phyloP scores from a whole-genome alignment of 2,888 invertebrate genomes.

The Heliothis peltigera region DNA sequence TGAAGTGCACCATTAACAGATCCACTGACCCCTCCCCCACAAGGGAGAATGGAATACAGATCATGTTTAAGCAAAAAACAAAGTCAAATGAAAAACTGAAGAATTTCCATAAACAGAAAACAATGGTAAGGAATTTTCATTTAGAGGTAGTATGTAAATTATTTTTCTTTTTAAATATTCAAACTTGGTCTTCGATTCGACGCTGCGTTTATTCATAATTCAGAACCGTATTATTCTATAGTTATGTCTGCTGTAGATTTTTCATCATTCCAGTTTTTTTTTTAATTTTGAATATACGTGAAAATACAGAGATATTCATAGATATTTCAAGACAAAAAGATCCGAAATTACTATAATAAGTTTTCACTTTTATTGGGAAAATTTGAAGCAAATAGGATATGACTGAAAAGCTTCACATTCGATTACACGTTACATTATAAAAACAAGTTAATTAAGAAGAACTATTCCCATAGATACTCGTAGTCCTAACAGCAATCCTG shows the following conservation, averaged over 20 bases:
- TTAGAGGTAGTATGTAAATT: slow-evolving; percentile 36
- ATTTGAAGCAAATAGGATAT: no score
- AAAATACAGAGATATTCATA: neutral
- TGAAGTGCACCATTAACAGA: neutral
- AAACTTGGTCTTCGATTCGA: slow-evolving; percentile 37
- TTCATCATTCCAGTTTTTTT: slow-evolving; percentile 16
- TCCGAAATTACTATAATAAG: neutral
- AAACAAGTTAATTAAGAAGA: no score
- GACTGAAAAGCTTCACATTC: neutral
- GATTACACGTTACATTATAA: no score
- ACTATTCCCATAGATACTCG: no score
- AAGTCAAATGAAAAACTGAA: slow-evolving; percentile 12
- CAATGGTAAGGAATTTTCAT: slow-evolving; percentile 49
- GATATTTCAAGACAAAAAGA: neutral
- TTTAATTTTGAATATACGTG: slow-evolving; percentile 3
- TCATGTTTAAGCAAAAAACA: neutral
- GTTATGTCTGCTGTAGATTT: slow-evolving; percentile 11
- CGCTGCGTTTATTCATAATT: slow-evolving; percentile 38
- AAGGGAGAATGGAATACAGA: slow-evolving; percentile 5
- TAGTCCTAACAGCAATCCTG: no score
- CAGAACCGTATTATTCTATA: slow-evolving; percentile 22
- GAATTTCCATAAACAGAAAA: slow-evolving; percentile 34
- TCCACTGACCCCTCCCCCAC: slow-evolving; percentile 13
- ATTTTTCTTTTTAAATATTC: slow-evolving; percentile 44
- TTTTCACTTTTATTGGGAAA: neutral